Percentiles rank a stretch among this genome's conserved stretches.
These are phyloP conservation scores for Actinia tenebrosa DNA, from an alignment of 64 coral and sea anemone species.

Conservation along the genomic window DNA sequence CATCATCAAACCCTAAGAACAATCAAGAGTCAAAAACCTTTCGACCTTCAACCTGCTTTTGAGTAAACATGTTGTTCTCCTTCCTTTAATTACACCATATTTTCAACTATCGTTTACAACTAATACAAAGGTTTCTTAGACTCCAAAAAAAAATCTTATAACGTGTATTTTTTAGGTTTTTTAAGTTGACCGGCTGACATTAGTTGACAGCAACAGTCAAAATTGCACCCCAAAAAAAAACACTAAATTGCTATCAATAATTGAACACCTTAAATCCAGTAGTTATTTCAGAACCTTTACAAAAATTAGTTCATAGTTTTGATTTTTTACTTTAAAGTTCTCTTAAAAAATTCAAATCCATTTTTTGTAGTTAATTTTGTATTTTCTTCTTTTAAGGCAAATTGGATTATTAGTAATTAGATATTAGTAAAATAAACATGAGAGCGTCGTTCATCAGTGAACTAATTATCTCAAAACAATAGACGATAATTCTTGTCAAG, in stretches of 20 bases:
- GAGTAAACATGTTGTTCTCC: neutral
- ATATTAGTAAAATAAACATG: neutral
- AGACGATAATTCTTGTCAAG: conserved; percentile 2
- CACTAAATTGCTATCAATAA: neutral
- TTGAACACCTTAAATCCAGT: neutral
- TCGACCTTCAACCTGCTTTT: conserved; percentile 16
- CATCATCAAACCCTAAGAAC: neutral
- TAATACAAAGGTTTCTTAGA: neutral
- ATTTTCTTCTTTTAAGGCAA: neutral
- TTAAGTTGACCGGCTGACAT: neutral
- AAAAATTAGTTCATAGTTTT: neutral
- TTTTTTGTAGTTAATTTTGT: neutral
- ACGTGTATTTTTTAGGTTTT: neutral
- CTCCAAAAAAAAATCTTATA: neutral
- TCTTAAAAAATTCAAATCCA: neutral
- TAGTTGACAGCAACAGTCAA: neutral
- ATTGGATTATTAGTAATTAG: neutral
- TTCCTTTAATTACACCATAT: neutral
- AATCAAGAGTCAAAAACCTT: neutral
- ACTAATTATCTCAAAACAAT: neutral
- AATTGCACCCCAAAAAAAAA: neutral
- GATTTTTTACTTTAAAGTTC: too few species aligned
- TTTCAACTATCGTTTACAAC: neutral
- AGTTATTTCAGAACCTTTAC: neutral
- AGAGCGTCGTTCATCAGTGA: neutral